Conservation (phyloP, 2,888 invertebrate genomes). For the Netelia inedita region DNA sequence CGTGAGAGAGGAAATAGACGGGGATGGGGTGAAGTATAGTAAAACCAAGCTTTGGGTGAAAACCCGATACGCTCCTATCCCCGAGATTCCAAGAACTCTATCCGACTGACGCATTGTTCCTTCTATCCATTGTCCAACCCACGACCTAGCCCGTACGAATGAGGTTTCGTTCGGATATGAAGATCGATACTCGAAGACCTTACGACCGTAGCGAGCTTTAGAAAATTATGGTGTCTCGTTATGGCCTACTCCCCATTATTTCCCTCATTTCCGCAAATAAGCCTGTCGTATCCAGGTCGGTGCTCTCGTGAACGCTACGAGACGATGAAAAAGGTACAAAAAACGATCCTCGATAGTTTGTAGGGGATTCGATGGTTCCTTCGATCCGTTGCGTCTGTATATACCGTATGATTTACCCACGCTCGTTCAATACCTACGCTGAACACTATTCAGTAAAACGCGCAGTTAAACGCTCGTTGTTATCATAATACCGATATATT, state of each 20-base stretch:
- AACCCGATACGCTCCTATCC: constrained; percentile 68
- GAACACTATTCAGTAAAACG: too few species aligned
- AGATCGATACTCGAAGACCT: constrained; percentile 69
- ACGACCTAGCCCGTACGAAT: constrained; percentile 60
- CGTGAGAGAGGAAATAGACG: neutral
- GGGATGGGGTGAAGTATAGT: constrained; percentile 24
- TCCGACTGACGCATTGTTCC: constrained; percentile 70
- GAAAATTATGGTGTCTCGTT: constrained; percentile 68
- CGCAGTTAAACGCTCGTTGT: neutral
- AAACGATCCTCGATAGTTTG: constrained; percentile 16
- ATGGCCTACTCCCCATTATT: constrained; percentile 66
- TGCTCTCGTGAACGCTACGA: constrained; percentile 4
- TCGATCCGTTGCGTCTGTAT: neutral
- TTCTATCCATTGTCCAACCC: constrained; percentile 67
- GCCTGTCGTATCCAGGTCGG: constrained; percentile 30
- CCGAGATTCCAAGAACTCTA: constrained; percentile 62
- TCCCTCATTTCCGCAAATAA: constrained; percentile 63
- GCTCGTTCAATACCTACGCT: too few species aligned
- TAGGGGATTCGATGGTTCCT: neutral
- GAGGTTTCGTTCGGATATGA: constrained; percentile 64
- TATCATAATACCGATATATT: neutral
- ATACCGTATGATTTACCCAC: neutral
- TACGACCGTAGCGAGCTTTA: constrained; percentile 45
- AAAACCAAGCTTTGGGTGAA: constrained; percentile 62
- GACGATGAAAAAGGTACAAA: neutral